Base-by-base conservation (phyloP, 2,797 vertebrate species). In the Gorsachius magnificus region DNA sequence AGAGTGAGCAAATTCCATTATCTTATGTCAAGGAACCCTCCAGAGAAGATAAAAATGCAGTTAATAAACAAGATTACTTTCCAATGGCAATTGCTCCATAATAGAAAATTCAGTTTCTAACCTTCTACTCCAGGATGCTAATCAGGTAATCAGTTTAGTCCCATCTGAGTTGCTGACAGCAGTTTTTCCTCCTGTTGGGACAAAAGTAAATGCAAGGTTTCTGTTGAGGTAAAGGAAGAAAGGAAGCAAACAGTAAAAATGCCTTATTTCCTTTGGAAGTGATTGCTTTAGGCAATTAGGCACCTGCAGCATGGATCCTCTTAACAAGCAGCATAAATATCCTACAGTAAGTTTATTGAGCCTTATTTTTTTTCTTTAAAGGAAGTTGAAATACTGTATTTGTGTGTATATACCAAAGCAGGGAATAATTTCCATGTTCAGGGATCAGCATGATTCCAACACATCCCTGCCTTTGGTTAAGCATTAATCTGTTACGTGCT, bases 31-130 rank as follows among this genome's bases (percentile, higher is more conserved):
- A 92, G 64, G 79, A 97, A 96, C 56, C 80, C 94, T 94, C 75
- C 54, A 88, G 92, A 93, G 92, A 94, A 83, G 50, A 78, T 93
- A 96, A 95, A 90, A 90, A 78, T 86, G 81, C 80, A 68, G 56
- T 95, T 96, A 96, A 92, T 81, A 92, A 93, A 87, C 76, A 94
- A 72, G 78, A 83, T 95, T 92, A 66, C 95, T 94, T 97, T 93
- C 89, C 90, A 95, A 29, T 74, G 88, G 93, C 83, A 93, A 71
- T 88, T 96, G 68, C 90, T 96, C 51, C 36, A 4, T 95, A 94
- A 94, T 36, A 71, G 56, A 70, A 93, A 96, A 94, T 90, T 83
- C 29, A 11, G 43, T 95, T 96, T 94, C 58, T 95, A 93, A 90
- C 78, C 90, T 93, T 92, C 93, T 96, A 29, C 25, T 93, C 19